A percentile compares a stretch with the other conserved stretches of the same genome.
Evolutionary conservation across 1,140 invertebrate species (phyloP).

Genomic region (Pectinophora gossypiella): DNA sequence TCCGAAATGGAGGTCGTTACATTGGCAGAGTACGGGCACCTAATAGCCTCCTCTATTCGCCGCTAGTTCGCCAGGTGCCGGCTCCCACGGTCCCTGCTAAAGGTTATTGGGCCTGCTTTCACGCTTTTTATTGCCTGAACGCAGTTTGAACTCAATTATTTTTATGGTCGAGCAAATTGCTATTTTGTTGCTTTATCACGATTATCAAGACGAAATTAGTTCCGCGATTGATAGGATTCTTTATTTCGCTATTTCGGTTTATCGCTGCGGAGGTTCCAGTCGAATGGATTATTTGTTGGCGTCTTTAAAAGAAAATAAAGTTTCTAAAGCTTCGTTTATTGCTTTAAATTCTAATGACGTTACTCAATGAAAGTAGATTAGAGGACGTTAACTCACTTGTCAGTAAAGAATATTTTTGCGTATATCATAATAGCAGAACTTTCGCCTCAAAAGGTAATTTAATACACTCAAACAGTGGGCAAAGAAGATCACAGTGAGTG

Average conservation of each 20-base stretch:
- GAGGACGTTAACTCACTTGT: too few relatives aligned
- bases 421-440: not conserved
- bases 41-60: slow-evolving; percentile 62
- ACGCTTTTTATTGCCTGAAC: slow-evolving; percentile 72
- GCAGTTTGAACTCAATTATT: slow-evolving; percentile 75
- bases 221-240: slow-evolving; percentile 55
- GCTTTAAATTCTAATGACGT: too few relatives aligned
- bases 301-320: not conserved
- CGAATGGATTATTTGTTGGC: not conserved
- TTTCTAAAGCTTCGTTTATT: too few relatives aligned
- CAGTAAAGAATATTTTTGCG: too few relatives aligned
- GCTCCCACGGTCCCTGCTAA: slow-evolving; percentile 60
- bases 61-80: slow-evolving; percentile 53
- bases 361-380: too few relatives aligned
- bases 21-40: slow-evolving; percentile 46
- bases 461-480: not conserved
- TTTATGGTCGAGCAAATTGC: slow-evolving; percentile 72
- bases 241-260: slow-evolving; percentile 21
- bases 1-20: slow-evolving; percentile 48
- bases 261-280: not conserved
- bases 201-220: slow-evolving; percentile 70
- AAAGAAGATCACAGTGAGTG: not conserved
- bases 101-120: slow-evolving; percentile 69
- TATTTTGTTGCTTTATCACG: slow-evolving; percentile 73
- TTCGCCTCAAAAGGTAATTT: not conserved